A percentile compares a stretch with the other conserved stretches of the same genome.
These are phyloP conservation scores for Anhinga anhinga DNA, from an alignment of 2,113 vertebrate species.

Conservation along the genomic window DNA sequence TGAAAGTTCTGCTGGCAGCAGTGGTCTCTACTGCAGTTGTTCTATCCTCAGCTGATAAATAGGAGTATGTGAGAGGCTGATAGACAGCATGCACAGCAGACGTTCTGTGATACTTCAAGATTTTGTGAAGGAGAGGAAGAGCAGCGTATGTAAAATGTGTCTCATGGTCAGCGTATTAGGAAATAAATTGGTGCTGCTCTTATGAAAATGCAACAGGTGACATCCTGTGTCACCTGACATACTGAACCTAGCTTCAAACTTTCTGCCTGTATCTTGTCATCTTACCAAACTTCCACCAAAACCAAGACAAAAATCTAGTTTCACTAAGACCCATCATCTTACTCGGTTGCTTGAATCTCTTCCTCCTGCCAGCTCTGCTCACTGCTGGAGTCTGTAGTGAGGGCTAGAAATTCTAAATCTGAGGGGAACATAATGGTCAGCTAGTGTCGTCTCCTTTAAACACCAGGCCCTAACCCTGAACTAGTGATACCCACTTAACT, in stretches of 20 bases:
- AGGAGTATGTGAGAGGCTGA: background rate
- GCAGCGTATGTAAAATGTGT: background rate
- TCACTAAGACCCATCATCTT: background rate
- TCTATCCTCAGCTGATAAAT: background rate
- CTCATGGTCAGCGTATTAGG: background rate
- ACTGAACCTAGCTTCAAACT: background rate
- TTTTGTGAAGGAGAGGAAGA: background rate
- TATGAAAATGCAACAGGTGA: background rate
- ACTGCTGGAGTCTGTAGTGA: background rate
- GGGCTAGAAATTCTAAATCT: background rate
- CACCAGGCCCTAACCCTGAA: background rate
- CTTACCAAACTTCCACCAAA: background rate
- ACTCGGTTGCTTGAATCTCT: background rate
- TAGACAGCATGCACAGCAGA: too few relatives aligned
- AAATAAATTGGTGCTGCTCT: background rate
- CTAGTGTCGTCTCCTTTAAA: background rate
- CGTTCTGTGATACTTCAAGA: background rate
- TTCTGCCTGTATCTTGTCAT: background rate
- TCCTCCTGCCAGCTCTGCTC: background rate
- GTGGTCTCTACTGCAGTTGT: background rate
- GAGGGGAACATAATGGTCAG: background rate
- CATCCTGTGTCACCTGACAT: background rate
- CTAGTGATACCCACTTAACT: background rate
- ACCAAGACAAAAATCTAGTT: background rate
- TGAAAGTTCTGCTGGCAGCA: background rate